phyloP scores from a whole-genome alignment of 2,888 invertebrate species.

The Fabriciana adippe region DNA sequence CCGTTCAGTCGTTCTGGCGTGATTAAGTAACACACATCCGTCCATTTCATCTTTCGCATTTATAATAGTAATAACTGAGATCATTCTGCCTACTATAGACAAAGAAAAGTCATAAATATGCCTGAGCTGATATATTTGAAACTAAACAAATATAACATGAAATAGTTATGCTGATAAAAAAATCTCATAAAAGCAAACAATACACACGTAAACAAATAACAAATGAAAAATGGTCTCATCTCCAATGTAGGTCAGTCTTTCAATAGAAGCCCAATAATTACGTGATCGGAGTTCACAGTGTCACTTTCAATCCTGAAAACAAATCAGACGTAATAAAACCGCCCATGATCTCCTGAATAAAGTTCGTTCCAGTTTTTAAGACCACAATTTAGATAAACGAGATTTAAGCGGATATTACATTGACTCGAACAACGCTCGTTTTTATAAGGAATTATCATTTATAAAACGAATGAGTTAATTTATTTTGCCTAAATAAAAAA shows the following conservation, averaged over 20 bases:
- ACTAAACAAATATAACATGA: too few species aligned
- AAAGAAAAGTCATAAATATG: too few species aligned
- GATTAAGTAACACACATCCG: too few species aligned
- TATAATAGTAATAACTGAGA: too few species aligned
- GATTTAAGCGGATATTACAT: conserved; percentile 47
- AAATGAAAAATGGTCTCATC: conserved; percentile 7
- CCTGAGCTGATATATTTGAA: too few species aligned
- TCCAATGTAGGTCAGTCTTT: conserved; percentile 18
- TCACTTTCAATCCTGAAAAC: conserved; percentile 29
- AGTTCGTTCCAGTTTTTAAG: conserved; percentile 42
- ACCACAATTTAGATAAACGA: conserved; percentile 47
- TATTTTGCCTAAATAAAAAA: too few species aligned
- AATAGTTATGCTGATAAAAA: background rate
- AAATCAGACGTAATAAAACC: conserved; percentile 40
- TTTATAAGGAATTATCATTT: conserved; percentile 19
- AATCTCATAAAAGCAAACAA: conserved; percentile 4
- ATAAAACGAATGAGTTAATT: background rate
- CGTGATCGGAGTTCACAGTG: conserved; percentile 23
- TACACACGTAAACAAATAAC: conserved; percentile 6
- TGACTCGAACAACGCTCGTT: conserved; percentile 32
- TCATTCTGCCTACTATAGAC: too few species aligned
- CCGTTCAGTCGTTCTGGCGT: too few species aligned
- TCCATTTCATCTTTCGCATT: too few species aligned
- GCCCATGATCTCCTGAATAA: conserved; percentile 35
- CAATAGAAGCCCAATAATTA: conserved; percentile 21